A percentile compares a stretch with the other conserved stretches of the same genome.
phyloP scores from a whole-genome alignment of 2,888 invertebrate species.

The Dyspetes luteomarginatus region DNA sequence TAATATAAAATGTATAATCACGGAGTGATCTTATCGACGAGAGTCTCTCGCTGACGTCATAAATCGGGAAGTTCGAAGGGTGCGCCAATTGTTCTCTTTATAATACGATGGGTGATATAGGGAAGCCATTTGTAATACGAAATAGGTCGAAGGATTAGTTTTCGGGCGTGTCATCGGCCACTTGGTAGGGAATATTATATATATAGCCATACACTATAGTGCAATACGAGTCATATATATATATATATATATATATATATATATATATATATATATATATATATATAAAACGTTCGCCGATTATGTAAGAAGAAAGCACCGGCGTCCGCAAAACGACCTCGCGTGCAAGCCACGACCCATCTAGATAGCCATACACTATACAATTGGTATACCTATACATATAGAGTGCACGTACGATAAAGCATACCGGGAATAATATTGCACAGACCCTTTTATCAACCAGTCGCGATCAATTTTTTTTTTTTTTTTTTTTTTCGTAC shows the following conservation, averaged over 20 bases:
- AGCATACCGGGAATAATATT: slow-evolving; percentile 28
- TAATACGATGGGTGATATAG: slow-evolving; percentile 26
- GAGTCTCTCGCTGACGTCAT: slow-evolving; percentile 29
- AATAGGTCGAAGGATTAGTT: slow-evolving; percentile 63
- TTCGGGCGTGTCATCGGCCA: slow-evolving; percentile 60
- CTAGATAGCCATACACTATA: slow-evolving; percentile 4
- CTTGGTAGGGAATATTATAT: slow-evolving; percentile 30
- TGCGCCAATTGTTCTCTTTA: slow-evolving; percentile 53
- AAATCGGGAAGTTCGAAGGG: slow-evolving; percentile 55
- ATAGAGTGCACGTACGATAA: slow-evolving; percentile 15
- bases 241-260: background rate
- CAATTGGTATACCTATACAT: slow-evolving; percentile 13
- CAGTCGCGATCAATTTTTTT: slow-evolving; percentile 14
- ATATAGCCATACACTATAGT: background rate
- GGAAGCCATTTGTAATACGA: slow-evolving; percentile 61
- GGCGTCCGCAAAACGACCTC: slow-evolving; percentile 62
- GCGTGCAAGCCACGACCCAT: slow-evolving; percentile 61
- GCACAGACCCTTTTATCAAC: slow-evolving; percentile 42
- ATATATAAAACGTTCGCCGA: slow-evolving; percentile 23
- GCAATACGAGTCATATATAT: background rate
- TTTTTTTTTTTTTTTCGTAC: background rate
- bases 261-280: background rate
- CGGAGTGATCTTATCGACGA: background rate
- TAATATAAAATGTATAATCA: background rate
- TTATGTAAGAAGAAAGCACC: slow-evolving; percentile 62